phyloP scores from a whole-genome alignment of 2,113 vertebrate species.

The Columbina picui region DNA sequence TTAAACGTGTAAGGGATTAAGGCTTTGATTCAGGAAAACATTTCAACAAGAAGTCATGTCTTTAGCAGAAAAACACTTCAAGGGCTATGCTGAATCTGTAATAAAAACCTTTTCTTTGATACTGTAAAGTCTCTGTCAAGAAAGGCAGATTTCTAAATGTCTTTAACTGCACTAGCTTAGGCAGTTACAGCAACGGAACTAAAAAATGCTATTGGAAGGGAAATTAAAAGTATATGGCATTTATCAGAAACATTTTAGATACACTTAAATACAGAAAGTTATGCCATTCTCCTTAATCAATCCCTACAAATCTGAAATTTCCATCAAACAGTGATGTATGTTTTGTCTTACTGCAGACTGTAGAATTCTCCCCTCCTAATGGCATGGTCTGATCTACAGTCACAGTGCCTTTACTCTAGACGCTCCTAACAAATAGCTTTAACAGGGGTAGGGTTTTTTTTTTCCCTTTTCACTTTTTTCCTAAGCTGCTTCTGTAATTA shows the following conservation, averaged over 20 bases:
- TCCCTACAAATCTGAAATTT: background rate
- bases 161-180: background rate
- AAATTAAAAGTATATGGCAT: background rate
- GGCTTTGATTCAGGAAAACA: slow-evolving; percentile 20
- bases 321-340: background rate
- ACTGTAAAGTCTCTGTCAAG: background rate
- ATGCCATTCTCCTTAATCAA: background rate
- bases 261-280: background rate
- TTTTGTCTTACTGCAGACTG: background rate
- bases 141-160: background rate
- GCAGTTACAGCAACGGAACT: background rate
- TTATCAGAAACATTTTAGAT: background rate
- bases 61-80: slow-evolving; percentile 1
- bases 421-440: background rate
- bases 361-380: background rate
- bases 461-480: background rate
- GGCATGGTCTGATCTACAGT: background rate
- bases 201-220: background rate
- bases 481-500: background rate
- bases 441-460: background rate
- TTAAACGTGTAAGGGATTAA: background rate
- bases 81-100: background rate
- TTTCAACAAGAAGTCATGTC: background rate
- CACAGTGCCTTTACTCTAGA: background rate
- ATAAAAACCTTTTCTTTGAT: background rate